Percentiles rank a stretch among this genome's conserved stretches.
phyloP scores from a whole-genome alignment of 2,888 invertebrate species.

The Gastracanthus pulcherrimus region DNA sequence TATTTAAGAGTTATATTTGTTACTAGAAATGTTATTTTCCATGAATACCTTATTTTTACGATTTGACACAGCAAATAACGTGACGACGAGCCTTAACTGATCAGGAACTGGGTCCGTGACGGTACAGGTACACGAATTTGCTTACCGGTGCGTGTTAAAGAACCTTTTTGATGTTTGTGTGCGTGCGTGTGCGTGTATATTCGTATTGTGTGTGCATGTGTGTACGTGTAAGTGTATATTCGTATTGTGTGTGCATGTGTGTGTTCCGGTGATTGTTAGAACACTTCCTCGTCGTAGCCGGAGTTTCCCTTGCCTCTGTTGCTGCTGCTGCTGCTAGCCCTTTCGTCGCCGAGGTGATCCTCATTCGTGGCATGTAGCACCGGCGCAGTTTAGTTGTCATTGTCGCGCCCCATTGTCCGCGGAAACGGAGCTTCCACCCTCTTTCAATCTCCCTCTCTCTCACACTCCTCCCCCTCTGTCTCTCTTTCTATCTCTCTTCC shows the following conservation, averaged over 20 bases:
- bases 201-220: too few species aligned
- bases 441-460: background rate
- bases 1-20: too few species aligned
- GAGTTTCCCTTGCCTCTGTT: background rate
- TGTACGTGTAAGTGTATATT: background rate
- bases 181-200: too few species aligned
- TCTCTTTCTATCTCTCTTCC: background rate
- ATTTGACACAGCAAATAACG: too few species aligned
- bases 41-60: too few species aligned
- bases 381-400: slow-evolving; percentile 42
- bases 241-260: background rate
- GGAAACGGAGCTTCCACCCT: slow-evolving; percentile 41
- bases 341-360: slow-evolving; percentile 2
- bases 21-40: too few species aligned
- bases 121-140: too few species aligned
- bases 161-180: too few species aligned
- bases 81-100: too few species aligned
- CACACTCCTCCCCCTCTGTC: background rate
- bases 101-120: too few species aligned
- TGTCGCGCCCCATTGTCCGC: slow-evolving; percentile 46
- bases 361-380: slow-evolving; percentile 22
- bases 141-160: too few species aligned
- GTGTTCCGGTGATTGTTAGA: slow-evolving; percentile 27
- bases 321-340: background rate
- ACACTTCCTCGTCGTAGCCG: slow-evolving; percentile 12